These are phyloP conservation scores for Fissipunctia ypsillon DNA, from an alignment of 2,888 invertebrate species.

Conservation along the genomic window DNA sequence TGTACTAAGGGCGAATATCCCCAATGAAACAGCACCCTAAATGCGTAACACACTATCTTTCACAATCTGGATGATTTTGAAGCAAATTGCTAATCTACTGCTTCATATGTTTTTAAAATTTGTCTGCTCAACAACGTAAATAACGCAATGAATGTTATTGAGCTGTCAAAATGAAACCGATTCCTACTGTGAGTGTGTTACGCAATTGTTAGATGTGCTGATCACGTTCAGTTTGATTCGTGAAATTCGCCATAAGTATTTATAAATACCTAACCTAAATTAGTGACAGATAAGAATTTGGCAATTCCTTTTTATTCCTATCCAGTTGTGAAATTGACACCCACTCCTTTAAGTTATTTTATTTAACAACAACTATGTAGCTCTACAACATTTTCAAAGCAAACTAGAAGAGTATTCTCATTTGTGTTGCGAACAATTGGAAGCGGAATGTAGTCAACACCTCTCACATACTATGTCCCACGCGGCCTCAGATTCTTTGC, in stretches of 20 bases:
- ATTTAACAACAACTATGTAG: background rate
- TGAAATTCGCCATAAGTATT: background rate
- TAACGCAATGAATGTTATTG: too few relatives aligned
- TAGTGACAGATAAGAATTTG: background rate
- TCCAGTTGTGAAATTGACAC: background rate
- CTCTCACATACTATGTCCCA: constrained; percentile 10
- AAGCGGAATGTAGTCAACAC: constrained; percentile 45
- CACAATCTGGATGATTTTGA: too few relatives aligned
- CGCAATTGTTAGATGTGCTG: background rate
- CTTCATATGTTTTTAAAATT: too few relatives aligned
- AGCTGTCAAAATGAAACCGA: too few relatives aligned
- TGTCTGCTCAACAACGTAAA: too few relatives aligned
- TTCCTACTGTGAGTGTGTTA: too few relatives aligned
- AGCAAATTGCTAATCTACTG: too few relatives aligned
- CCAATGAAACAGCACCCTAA: background rate
- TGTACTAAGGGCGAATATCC: background rate
- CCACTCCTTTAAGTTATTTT: background rate
- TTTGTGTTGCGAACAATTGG: constrained; percentile 41
- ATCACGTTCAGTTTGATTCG: background rate
- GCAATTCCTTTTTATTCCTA: background rate
- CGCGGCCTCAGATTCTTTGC: constrained; percentile 38
- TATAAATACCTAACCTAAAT: background rate
- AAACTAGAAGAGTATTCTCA: constrained; percentile 19
- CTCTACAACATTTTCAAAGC: background rate
- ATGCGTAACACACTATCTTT: too few relatives aligned